These are phyloP conservation scores for Apaloderma vittatum DNA, from an alignment of 2,113 vertebrate species.

Conservation along the genomic window DNA sequence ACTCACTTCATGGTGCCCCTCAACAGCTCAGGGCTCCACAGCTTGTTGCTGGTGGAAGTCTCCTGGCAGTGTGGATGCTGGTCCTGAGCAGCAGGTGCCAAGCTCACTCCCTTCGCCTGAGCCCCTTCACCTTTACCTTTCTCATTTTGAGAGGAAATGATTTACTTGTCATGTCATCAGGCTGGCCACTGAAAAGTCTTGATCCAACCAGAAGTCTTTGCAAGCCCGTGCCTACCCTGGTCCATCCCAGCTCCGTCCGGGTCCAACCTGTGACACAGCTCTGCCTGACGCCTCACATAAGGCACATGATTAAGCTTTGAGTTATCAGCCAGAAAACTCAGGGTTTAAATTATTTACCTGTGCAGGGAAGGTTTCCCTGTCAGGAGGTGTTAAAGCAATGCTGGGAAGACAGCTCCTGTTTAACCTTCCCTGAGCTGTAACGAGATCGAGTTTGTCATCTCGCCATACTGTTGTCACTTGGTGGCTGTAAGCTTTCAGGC, in stretches of 20 bases:
- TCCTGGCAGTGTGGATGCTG: not conserved
- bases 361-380: not conserved
- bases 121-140: not conserved
- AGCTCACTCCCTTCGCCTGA: not conserved
- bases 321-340: not conserved
- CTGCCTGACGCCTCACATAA: not conserved
- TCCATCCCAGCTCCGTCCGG: not conserved
- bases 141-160: not conserved
- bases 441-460: not conserved
- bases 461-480: rapidly evolving
- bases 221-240: not conserved
- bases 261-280: not conserved
- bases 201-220: not conserved
- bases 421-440: not conserved
- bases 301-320: rapidly evolving
- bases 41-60: not conserved
- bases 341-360: not conserved
- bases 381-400: not conserved
- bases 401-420: not conserved
- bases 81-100: not conserved
- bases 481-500: not conserved
- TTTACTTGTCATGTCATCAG: not conserved
- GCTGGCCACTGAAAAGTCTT: not conserved
- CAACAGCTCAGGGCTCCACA: not conserved
- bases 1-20: not conserved